phyloP scores from a whole-genome alignment of 2,888 invertebrate genomes.

The Selenia dentaria region DNA sequence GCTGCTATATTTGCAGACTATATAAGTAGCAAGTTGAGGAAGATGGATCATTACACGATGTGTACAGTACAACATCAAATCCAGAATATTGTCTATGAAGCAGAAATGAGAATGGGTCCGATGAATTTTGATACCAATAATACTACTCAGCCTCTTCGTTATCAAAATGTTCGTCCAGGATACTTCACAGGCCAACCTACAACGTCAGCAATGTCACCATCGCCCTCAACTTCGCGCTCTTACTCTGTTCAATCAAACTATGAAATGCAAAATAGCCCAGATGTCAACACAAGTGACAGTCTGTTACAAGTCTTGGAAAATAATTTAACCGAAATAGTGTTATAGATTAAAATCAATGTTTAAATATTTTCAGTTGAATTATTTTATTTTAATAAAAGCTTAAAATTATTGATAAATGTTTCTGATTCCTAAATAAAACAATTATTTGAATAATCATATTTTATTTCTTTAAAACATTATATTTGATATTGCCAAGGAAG shows the following conservation, averaged over 20 bases:
- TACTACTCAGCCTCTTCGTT: slow-evolving; percentile 30
- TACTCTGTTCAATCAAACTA: slow-evolving; percentile 3
- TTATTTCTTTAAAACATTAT: neutral
- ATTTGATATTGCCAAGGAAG: neutral
- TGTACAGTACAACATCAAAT: slow-evolving; percentile 35
- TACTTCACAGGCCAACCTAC: slow-evolving; percentile 26
- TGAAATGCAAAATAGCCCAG: neutral
- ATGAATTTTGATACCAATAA: slow-evolving; percentile 29
- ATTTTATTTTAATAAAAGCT: too few relatives aligned
- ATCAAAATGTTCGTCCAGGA: slow-evolving; percentile 27
- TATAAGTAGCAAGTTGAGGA: slow-evolving; percentile 35
- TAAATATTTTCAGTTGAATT: too few relatives aligned
- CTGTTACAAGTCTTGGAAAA: neutral
- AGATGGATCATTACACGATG: slow-evolving; percentile 33
- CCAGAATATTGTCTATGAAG: slow-evolving; percentile 32
- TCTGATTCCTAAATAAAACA: neutral
- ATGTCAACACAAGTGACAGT: neutral
- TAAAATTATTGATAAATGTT: neutral
- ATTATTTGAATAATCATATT: neutral
- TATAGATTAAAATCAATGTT: too few relatives aligned
- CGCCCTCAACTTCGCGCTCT: slow-evolving; percentile 32
- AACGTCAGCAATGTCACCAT: slow-evolving; percentile 30
- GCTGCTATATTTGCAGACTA: slow-evolving; percentile 34
- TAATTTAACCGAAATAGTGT: neutral
- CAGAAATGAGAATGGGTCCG: slow-evolving; percentile 28